These are phyloP conservation scores for Hemicordylus capensis DNA, from an alignment of 2,113 vertebrate genomes.

Conservation along the genomic window DNA sequence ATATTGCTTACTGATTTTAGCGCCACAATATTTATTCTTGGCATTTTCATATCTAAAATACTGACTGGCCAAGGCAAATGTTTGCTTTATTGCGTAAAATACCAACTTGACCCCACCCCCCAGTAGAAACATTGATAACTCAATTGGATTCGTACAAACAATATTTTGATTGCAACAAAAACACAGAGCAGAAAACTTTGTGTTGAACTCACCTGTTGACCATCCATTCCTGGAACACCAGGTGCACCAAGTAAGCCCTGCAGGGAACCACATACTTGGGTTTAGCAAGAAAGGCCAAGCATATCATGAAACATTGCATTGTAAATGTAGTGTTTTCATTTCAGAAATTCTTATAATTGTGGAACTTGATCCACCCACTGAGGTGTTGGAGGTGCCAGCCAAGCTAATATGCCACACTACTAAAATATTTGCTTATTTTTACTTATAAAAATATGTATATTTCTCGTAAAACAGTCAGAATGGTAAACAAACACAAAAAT, in stretches of 20 bases:
- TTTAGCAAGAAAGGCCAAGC: conserved; percentile 48
- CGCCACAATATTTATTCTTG: background rate
- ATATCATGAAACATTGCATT: conserved; percentile 45
- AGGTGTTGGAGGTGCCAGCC: background rate
- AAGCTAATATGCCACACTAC: background rate
- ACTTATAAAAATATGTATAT: too few relatives aligned
- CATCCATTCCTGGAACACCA: conserved; percentile 87
- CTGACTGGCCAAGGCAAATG: background rate
- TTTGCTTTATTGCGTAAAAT: background rate
- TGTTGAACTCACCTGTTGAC: conserved; percentile 86
- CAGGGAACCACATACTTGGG: conserved; percentile 29
- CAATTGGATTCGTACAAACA: background rate
- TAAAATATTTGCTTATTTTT: background rate
- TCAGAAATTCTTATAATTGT: background rate
- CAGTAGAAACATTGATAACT: background rate
- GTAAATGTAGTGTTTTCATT: conserved; percentile 29
- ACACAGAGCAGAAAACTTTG: background rate
- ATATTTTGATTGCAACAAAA: conserved; percentile 5
- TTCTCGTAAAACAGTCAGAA: too few relatives aligned
- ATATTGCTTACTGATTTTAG: background rate
- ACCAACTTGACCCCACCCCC: background rate
- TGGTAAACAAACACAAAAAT: too few relatives aligned
- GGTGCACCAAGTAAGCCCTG: conserved; percentile 88
- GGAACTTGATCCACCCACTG: background rate
- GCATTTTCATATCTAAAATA: background rate